phyloP scores from a whole-genome alignment of 1,140 invertebrate genomes.

The Anagrus nilaparvatae region DNA sequence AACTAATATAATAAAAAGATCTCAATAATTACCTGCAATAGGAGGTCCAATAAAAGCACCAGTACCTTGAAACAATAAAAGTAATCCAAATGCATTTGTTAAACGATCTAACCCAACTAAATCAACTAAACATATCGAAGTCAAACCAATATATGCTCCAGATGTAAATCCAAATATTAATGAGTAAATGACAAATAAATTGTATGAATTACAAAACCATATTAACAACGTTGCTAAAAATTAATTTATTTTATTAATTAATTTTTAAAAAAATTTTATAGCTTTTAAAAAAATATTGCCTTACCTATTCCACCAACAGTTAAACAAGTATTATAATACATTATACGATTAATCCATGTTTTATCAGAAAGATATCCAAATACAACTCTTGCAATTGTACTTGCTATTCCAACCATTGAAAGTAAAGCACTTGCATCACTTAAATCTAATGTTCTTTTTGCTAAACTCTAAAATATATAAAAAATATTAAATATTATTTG shows the following conservation, averaged over 20 bases:
- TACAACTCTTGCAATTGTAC: constrained; percentile 77
- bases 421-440: constrained; percentile 60
- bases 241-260: too few species aligned
- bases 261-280: not conserved
- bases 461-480: too few species aligned
- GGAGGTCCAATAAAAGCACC: constrained; percentile 83
- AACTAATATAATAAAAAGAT: too few species aligned
- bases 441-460: too few species aligned
- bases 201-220: constrained; percentile 59
- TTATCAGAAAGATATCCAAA: constrained; percentile 80
- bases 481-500: too few species aligned
- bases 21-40: constrained; percentile 76
- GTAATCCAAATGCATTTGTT: constrained; percentile 84
- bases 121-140: constrained; percentile 82
- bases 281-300: constrained; percentile 22
- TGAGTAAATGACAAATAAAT: constrained; percentile 65
- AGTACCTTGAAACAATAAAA: constrained; percentile 84
- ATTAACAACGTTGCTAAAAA: constrained; percentile 73
- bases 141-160: constrained; percentile 86
- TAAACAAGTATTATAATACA: constrained; percentile 77
- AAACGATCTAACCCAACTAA: constrained; percentile 75
- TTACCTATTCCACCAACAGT: constrained; percentile 74
- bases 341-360: constrained; percentile 75
- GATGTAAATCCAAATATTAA: constrained; percentile 77
- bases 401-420: constrained; percentile 72